Base-by-base conservation (phyloP, 1,140 invertebrate species). In the Bombus cullumanus region DNA sequence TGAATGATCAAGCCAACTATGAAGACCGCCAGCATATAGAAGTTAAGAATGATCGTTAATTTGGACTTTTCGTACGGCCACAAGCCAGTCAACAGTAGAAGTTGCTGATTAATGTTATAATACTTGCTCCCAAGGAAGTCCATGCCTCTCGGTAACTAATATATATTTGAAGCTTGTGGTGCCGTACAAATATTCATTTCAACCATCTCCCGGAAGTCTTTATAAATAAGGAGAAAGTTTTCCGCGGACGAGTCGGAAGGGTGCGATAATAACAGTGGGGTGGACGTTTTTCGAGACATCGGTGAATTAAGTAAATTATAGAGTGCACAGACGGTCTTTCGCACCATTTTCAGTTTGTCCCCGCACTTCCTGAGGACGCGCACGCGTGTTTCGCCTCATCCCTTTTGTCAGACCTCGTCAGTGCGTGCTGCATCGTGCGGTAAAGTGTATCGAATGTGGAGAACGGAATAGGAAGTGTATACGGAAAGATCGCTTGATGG, bases 311-410 rank as follows among this genome's bases (percentile, higher is more conserved):
- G 37, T 39, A 69, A 69, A 37, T 74, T 74, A 31, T 22, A 22
- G 18, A 9, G 8, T 25, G 22, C 47, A 74, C n/a, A 74, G 41
- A 47, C 22, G 9, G n/a, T 47, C 9, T 22, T 39, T 39, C 68
- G 39, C 37, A 69, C 37, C 4, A 37, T 69, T 69, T 39, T 2
- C 22, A 9, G 25, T 2, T 9, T 4, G 8, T 13, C 22, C 22
- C 28, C 34, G 3, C 22, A 0, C 4, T 69, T 69, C 37, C 37
- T 69, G 8, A 10, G 0, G 0, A 22, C 66, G 22, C 3, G 37
- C 68, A 69, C 0, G 31, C 64, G 64, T 34, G 15, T 18, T 37
- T 0, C 5, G 0, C 2, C 18, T 22, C 0, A 37, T 5, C 0
- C 13, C 15, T 37, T 31, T 15, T 6, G n/a, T 4, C 6, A 8